These are phyloP conservation scores for Pyrrhosoma nymphula DNA, from an alignment of 2,888 invertebrate species.

Conservation along the genomic window DNA sequence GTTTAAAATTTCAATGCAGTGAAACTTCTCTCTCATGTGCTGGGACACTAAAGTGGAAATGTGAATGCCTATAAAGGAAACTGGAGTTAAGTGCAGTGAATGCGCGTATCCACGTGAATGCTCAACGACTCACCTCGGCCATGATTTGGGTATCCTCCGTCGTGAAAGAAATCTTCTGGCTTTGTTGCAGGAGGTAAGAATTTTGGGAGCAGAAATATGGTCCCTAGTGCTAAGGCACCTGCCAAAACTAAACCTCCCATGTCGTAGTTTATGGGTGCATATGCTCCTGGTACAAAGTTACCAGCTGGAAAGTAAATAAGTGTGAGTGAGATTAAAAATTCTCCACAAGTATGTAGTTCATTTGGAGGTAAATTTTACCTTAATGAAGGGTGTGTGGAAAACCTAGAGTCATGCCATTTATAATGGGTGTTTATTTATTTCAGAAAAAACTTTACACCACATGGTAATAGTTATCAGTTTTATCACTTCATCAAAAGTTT, in stretches of 20 bases:
- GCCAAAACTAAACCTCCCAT: constrained; percentile 46
- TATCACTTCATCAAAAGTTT: too few species aligned
- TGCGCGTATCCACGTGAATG: background rate
- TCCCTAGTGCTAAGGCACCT: constrained; percentile 34
- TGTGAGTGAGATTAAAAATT: background rate
- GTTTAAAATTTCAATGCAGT: too few species aligned
- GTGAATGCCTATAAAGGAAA: too few species aligned
- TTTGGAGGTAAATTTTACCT: too few species aligned
- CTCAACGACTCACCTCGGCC: constrained; percentile 13
- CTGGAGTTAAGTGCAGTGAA: background rate
- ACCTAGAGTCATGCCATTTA: too few species aligned
- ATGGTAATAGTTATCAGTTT: too few species aligned
- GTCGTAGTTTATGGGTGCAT: constrained; percentile 14
- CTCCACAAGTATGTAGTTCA: too few species aligned
- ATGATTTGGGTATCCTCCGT: constrained; percentile 8
- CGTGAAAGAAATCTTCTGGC: background rate
- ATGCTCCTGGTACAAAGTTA: constrained; percentile 36
- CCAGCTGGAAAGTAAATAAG: constrained; percentile 11
- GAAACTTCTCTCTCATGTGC: too few species aligned
- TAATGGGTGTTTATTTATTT: too few species aligned
- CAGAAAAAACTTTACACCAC: too few species aligned
- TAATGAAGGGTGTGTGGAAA: too few species aligned
- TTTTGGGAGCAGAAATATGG: constrained; percentile 49
- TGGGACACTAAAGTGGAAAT: too few species aligned
- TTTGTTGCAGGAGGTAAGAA: constrained; percentile 8